Evolutionary conservation across 2,797 vertebrate species (phyloP), one percentile per base, ranked within the genome.

Genomic region (Onychomys leucogaster): DNA sequence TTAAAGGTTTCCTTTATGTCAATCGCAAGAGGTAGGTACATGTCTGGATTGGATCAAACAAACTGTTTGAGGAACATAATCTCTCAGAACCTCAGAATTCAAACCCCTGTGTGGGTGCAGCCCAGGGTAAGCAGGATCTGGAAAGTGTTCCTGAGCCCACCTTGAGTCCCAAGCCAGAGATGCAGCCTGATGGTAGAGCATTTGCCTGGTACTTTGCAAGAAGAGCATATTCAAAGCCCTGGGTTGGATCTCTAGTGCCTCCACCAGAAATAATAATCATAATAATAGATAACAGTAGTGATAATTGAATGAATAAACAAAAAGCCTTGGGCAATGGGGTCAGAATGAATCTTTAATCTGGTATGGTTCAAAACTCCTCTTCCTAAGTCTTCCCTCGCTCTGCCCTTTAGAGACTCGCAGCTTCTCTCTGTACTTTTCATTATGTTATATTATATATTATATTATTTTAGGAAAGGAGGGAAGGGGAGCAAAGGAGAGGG

Each of bases 1-100:
- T 59, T 25, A 8, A 49, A 55, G 23, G 13, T 71, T 7, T n/a
- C 25, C 46, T 61, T 49, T 78, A 57, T 88, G 67, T 83, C 32
- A 55, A 43, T 67, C 67, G 25, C 11, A 21, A 69, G 57, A 41
- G 6, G 13, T 27, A 90, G 52, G 19, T 29, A 52, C 37, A 78
- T 4, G 59, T 41, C 43, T 71, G 37, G 25, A 37, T 59, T n/a
- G 34, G 46, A 21, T 87, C 89, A 46, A 71, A 73, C 6, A 46
- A 85, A 19, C 21, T n/a, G 1, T 52, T 61, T 92, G 57, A 59
- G 37, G 25, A 71, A 78, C 6, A 32, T 55, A 37, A 90, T 75
- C 65, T 29, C 89, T 84, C 57, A 71, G 86, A 86, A 59, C 59
- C 65, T 97, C 77, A 37, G 85, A 86, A 91, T 29, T 78, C 32